Evolutionary conservation across 1,140 invertebrate species (phyloP).

Genomic region (Apis laboriosa): DNA sequence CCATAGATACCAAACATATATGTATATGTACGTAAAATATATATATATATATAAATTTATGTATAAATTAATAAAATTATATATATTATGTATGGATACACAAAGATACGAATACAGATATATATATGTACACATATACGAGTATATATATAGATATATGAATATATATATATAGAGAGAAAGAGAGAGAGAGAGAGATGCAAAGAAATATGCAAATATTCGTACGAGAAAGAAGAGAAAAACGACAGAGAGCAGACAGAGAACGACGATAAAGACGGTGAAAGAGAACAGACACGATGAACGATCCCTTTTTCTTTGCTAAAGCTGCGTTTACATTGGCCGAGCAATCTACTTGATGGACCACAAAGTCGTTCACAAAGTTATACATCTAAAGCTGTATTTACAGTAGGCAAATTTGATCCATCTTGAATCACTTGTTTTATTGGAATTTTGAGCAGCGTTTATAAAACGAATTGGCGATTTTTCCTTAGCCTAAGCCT

Average conservation of each 20-base stretch:
- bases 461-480: too few species aligned
- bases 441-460: too few species aligned
- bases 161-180: background rate
- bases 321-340: too few species aligned
- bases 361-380: too few species aligned
- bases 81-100: background rate
- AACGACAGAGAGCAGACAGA: background rate
- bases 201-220: background rate
- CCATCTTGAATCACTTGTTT: too few species aligned
- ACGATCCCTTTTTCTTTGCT: background rate
- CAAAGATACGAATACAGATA: background rate
- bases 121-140: background rate
- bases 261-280: background rate
- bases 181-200: background rate
- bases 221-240: background rate
- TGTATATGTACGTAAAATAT: background rate
- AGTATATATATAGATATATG: background rate
- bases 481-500: too few species aligned
- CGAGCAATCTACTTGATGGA: too few species aligned
- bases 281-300: constrained; percentile 1
- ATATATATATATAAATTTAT: too few species aligned
- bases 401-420: too few species aligned
- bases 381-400: too few species aligned
- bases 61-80: too few species aligned
- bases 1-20: constrained; percentile 46